Base-by-base conservation (phyloP, 1,140 invertebrate species). In the Hypothenemus hampei region DNA sequence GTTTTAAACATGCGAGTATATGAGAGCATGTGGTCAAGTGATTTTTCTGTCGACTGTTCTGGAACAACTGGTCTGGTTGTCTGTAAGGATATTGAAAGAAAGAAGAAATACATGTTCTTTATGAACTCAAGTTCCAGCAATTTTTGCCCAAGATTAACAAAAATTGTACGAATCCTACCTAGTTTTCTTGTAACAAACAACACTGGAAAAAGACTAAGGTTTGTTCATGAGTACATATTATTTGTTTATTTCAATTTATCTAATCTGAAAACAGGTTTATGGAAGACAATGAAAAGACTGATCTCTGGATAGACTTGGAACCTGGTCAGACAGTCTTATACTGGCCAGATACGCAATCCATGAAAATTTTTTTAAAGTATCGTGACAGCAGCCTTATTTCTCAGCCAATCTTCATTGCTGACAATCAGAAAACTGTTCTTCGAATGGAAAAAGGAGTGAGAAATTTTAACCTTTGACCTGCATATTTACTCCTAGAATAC, bases 161-260 rank as follows among this genome's bases (percentile, higher is more conserved):
- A 90, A 69, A 87, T 93, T 18, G 81, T 93, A 3, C 89, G 87
- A 0, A 81, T 93, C 20, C 75, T 89, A 11, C 89, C 91, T 0
- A 91, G 88, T 72, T 93, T 91, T 71, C 75, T 91, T 43, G 78
- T 93, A 0, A 78, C 78, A 44, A 94, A 94, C 70, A 81, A 84
- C 57, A 86, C 83, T 0, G 78, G 78, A 52, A 77, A 78, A 54
- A 77, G 80, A 33, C 69, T 92, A 15, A 71, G 69, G 68, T 68
- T 43, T 49, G 44, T 18, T 33, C 11, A 6, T 20, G 20, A 22
- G 18, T 21, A 2, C 3, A 2, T 22, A 20, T 16, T n/a, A 43
- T 21, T 10, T 20, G 10, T 6, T 24, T 44, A 13, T 4, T 33
- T 31, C 2, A 49, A 20, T 49, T 20, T 20, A 49, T 36, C 10